Evolutionary conservation across 2,888 invertebrate species (phyloP).

Genomic region (Cheilosia urbana): DNA sequence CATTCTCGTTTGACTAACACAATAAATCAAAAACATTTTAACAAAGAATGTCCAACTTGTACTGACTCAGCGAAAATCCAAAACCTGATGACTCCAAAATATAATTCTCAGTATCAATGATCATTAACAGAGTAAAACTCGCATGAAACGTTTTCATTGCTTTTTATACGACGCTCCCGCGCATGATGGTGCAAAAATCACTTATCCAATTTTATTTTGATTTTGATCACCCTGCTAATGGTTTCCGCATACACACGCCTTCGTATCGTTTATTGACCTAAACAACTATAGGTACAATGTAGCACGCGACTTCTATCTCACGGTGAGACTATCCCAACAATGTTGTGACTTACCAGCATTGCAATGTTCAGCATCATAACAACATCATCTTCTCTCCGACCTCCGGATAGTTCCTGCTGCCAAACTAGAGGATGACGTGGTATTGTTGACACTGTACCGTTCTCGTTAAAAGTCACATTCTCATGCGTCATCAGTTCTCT

Average conservation of each 20-base stretch:
- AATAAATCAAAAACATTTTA: too few species aligned
- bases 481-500: slow-evolving; percentile 90
- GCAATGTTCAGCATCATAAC: slow-evolving; percentile 93
- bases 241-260: neutral
- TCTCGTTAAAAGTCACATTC: slow-evolving; percentile 89
- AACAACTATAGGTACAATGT: neutral
- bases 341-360: slow-evolving; percentile 88
- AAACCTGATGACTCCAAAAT: too few species aligned
- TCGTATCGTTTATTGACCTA: slow-evolving; percentile 6
- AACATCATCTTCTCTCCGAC: slow-evolving; percentile 89
- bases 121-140: too few species aligned
- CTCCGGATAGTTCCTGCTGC: slow-evolving; percentile 90
- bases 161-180: too few species aligned
- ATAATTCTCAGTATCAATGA: too few species aligned
- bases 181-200: neutral
- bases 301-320: neutral
- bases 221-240: neutral
- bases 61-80: too few species aligned
- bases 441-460: slow-evolving; percentile 89
- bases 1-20: too few species aligned
- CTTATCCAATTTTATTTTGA: neutral
- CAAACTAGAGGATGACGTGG: slow-evolving; percentile 91
- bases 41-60: too few species aligned
- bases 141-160: too few species aligned
- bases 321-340: neutral